Evolutionary conservation across 2,888 invertebrate genomes (phyloP), one percentile per base, ranked within the genome.

Genomic region (Euzophera pinguis): DNA sequence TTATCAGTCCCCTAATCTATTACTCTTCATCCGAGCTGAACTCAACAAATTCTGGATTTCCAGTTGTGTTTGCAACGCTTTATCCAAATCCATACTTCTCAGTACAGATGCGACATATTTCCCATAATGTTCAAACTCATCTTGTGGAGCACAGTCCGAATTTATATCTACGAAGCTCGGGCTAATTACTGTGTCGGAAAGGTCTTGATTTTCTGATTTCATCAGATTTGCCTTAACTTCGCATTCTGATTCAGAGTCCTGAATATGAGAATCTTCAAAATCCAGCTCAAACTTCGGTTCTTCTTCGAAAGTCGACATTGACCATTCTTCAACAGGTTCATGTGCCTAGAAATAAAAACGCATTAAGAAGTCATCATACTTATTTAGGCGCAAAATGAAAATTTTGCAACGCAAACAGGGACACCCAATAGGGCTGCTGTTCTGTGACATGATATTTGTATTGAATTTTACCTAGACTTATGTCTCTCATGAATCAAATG

Each of bases 41-140:
- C 50, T 50, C n/a, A 50, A 50, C n/a, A 50, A 12, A 17, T 32
- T 50, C 12, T 50, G 50, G 14, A 50, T 50, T 34, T 50, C 42
- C 50, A 50, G n/a, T 14, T 50, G 50, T 41, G 42, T 34, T 12
- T 39, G 39, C 12, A 50, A 32, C 17, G 50, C 50, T 32, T 42
- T 50, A 8, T 50, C 41, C 42, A 42, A 16, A 6, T 12, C 32
- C 34, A 50, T 50, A 12, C 16, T 32, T 22, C 50, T 27, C 29
- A 50, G 17, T 16, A 41, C 14, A 3, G 50, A 29, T 6, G 50
- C 50, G 32, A 50, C 13, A 10, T 50, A 50, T 32, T 32, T 32
- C 3, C 45, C 45, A 13, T 45, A 45, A 10, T 45, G 45, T 16
- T 45, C 65, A 14, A 45, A 45, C 10, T 45, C 45, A 5, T 45